phyloP scores from a whole-genome alignment of 2,888 invertebrate species.

The Amiota communis region DNA sequence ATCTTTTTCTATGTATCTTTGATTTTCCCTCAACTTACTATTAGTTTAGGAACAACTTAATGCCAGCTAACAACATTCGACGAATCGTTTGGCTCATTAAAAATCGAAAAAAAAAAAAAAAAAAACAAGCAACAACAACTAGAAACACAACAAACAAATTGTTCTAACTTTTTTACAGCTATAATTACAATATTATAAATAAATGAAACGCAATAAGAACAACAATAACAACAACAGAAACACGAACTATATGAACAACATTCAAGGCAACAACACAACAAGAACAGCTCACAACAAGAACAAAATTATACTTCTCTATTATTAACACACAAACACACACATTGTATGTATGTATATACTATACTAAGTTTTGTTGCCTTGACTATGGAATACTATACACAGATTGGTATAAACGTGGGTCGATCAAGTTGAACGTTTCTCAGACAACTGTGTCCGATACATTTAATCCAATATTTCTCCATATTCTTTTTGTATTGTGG shows the following conservation, averaged over 20 bases:
- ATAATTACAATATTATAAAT: slow-evolving; percentile 66
- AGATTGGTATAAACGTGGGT: too few relatives aligned
- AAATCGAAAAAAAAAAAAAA: too few relatives aligned
- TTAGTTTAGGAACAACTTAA: background rate
- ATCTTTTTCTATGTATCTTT: background rate
- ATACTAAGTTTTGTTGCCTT: too few relatives aligned
- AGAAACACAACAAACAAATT: slow-evolving; percentile 39
- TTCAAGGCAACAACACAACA: slow-evolving; percentile 6
- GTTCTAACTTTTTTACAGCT: slow-evolving; percentile 61
- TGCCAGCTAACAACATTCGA: background rate
- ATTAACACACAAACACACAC: background rate
- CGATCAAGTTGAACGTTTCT: too few relatives aligned
- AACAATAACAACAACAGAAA: background rate
- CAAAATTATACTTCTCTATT: background rate
- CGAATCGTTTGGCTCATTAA: too few relatives aligned
- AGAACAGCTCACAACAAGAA: background rate
- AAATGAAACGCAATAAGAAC: slow-evolving; percentile 61
- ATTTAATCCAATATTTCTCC: too few relatives aligned
- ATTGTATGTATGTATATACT: background rate
- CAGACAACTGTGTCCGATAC: too few relatives aligned
- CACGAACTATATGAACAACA: background rate
- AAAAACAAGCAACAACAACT: too few relatives aligned
- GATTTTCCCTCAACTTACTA: background rate
- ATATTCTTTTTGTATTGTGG: too few relatives aligned
- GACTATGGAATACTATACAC: too few relatives aligned